These are phyloP conservation scores for Dicaeum eximium DNA, from an alignment of 2,113 vertebrate genomes.

Conservation along the genomic window DNA sequence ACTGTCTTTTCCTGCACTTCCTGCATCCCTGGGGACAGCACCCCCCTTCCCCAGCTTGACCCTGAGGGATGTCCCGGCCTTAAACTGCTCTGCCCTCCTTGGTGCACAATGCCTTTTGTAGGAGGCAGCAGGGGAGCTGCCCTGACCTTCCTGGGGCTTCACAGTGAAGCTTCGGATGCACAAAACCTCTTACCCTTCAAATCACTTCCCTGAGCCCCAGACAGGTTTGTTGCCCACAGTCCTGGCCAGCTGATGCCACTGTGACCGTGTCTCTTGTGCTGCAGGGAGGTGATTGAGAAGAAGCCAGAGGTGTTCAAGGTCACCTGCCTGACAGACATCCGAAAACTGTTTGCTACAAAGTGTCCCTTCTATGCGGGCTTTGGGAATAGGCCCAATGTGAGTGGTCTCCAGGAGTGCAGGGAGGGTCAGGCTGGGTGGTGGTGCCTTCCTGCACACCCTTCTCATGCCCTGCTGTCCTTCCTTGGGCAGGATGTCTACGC, in stretches of 20 bases:
- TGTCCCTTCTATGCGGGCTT: slow-evolving; percentile 90
- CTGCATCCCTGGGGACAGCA: neutral
- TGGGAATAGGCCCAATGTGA: slow-evolving; percentile 89
- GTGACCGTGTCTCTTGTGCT: neutral
- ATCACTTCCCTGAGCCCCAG: neutral
- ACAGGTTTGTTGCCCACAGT: neutral
- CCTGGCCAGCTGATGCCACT: neutral
- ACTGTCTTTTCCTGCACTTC: neutral
- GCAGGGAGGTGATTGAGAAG: slow-evolving; percentile 93
- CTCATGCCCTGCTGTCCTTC: neutral
- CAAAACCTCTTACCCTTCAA: neutral
- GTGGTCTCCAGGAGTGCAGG: neutral
- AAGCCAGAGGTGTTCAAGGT: slow-evolving; percentile 94
- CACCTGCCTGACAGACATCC: slow-evolving; percentile 87
- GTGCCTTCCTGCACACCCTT: neutral
- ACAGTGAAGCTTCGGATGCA: neutral
- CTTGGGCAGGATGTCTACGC: slow-evolving; percentile 77
- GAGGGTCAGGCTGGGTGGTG: neutral
- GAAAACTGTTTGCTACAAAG: slow-evolving; percentile 77
- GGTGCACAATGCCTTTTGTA: accelerated
- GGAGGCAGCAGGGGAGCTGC: neutral
- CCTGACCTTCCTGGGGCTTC: neutral
- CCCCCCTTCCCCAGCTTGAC: neutral
- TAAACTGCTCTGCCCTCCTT: neutral
- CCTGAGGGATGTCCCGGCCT: neutral